Percentiles rank a stretch among this genome's conserved stretches.
Conservation (phyloP, 2,797 vertebrate genomes). For the Gobionotothen gibberifrons region DNA sequence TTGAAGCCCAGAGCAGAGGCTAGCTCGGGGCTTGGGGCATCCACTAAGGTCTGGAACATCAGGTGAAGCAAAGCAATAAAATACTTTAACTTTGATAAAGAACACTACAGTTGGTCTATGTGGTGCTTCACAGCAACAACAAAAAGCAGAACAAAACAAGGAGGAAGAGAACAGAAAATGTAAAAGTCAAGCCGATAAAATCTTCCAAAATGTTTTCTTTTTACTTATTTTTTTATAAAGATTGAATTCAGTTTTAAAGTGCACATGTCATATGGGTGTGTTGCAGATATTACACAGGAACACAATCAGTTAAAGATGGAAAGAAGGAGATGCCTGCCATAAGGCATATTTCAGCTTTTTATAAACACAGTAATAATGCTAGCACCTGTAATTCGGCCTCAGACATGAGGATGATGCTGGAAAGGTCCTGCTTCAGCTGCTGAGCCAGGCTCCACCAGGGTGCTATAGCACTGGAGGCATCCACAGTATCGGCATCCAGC, state of each 20-base stretch:
- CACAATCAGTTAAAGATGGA: no score
- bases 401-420: constrained; percentile 91
- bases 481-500: constrained; percentile 77
- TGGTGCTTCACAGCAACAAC: not conserved
- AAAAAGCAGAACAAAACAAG: constrained; percentile 3
- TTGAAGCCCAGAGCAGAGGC: constrained; percentile 85
- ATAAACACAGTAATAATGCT: not conserved
- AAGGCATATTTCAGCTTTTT: no score
- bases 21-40: constrained; percentile 85
- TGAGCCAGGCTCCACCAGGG: constrained; percentile 87
- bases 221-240: no score
- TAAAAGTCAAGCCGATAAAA: not conserved
- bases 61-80: constrained; percentile 8
- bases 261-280: no score
- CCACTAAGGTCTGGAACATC: constrained; percentile 86
- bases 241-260: no score
- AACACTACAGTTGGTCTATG: not conserved
- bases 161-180: not conserved
- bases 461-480: constrained; percentile 43
- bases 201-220: not conserved
- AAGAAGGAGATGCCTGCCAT: no score
- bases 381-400: constrained; percentile 92
- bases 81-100: not conserved
- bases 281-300: no score
- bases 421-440: constrained; percentile 89